These are phyloP conservation scores for Syrphus vitripennis DNA, from an alignment of 2,888 invertebrate genomes.

Conservation along the genomic window DNA sequence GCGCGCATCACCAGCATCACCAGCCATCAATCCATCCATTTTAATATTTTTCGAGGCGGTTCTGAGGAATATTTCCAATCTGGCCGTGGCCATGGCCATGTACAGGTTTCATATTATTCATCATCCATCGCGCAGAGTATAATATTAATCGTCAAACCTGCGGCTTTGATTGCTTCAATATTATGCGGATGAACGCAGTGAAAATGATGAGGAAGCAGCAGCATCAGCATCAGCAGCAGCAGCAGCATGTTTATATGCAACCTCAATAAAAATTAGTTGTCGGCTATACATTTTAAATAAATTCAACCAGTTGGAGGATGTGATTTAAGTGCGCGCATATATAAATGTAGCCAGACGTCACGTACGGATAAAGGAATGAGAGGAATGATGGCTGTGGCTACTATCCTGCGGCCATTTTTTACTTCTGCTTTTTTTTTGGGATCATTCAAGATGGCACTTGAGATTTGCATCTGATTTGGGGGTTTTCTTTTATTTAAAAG, in stretches of 20 bases:
- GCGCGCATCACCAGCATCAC: conserved; percentile 12
- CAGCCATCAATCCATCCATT: conserved; percentile 42
- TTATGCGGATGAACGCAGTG: not conserved
- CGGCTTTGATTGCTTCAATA: conserved; percentile 57
- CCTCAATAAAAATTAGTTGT: conserved; percentile 59
- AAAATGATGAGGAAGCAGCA: conserved; percentile 6
- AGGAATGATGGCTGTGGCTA: conserved; percentile 4
- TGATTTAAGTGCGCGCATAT: conserved; percentile 45
- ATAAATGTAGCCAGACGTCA: conserved; percentile 9
- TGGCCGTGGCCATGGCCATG: conserved; percentile 10
- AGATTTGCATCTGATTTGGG: conserved; percentile 12
- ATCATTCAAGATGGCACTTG: conserved; percentile 52
- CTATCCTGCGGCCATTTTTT: conserved; percentile 58
- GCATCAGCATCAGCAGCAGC: not conserved
- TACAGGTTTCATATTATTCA: conserved; percentile 51
- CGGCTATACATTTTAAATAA: not conserved
- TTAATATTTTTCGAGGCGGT: conserved; percentile 58
- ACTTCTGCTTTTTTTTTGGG: not conserved
- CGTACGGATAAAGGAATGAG: conserved; percentile 37
- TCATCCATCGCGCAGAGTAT: conserved; percentile 43
- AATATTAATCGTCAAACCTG: conserved; percentile 64
- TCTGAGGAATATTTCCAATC: conserved; percentile 47
- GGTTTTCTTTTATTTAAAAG: not conserved
- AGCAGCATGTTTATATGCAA: conserved; percentile 24
- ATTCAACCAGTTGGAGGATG: conserved; percentile 41